A percentile compares a stretch with the other conserved stretches of the same genome.
Evolutionary conservation across 2,113 vertebrate genomes (phyloP).

Genomic region (Henicopernis longicauda): DNA sequence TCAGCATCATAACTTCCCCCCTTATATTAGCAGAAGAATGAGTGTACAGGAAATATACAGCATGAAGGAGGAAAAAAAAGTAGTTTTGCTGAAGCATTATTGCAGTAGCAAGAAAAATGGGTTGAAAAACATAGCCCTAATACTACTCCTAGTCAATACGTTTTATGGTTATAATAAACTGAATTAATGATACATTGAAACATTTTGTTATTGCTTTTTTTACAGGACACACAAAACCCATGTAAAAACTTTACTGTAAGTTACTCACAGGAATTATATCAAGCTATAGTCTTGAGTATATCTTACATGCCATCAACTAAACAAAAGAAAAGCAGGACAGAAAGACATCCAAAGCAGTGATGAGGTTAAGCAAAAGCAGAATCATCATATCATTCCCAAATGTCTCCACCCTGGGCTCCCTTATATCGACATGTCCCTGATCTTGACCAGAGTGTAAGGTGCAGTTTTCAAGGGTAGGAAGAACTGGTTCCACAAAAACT

Average conservation of each 20-base stretch:
- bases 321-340: not conserved
- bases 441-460: not conserved
- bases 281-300: not conserved
- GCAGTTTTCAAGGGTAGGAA: not conserved
- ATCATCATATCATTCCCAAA: not conserved
- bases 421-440: not conserved
- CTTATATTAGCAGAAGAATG: not conserved
- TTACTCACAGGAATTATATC: not conserved
- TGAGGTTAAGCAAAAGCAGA: not conserved
- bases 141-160: not conserved
- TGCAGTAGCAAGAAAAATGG: not conserved
- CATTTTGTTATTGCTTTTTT: not conserved
- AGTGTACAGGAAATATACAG: not conserved
- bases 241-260: not conserved
- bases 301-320: not conserved
- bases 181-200: slow-evolving; percentile 47
- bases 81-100: slow-evolving; percentile 2
- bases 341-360: not conserved
- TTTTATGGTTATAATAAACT: slow-evolving; percentile 42
- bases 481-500: not conserved
- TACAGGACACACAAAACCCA: not conserved
- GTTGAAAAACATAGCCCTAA: not conserved
- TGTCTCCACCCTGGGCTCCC: not conserved
- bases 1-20: not conserved
- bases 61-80: not conserved